phyloP scores from a whole-genome alignment of 2,888 invertebrate species.

The Bursaphelenchus okinawaensis region DNA sequence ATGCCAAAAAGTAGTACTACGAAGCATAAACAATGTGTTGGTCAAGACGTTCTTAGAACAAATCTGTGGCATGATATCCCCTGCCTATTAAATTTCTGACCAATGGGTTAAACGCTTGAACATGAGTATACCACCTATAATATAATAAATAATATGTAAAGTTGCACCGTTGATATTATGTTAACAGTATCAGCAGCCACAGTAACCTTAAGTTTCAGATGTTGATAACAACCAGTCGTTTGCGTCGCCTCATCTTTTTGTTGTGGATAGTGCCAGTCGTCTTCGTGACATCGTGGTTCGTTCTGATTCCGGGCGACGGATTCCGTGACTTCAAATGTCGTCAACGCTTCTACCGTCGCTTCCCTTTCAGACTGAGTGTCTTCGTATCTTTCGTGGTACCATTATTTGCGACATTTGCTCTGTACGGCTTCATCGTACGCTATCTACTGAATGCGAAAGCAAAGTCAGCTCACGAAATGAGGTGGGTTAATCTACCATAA shows the following conservation, averaged over 20 bases:
- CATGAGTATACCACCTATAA: no score
- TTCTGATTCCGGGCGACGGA: slow-evolving; percentile 39
- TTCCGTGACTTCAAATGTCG: slow-evolving; percentile 38
- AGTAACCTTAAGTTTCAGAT: slow-evolving; percentile 38
- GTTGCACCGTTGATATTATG: no score
- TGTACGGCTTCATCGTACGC: slow-evolving; percentile 37
- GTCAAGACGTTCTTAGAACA: no score
- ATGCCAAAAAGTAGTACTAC: no score
- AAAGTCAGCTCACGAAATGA: slow-evolving; percentile 36
- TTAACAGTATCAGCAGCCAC: no score
- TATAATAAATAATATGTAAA: no score
- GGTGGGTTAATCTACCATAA: slow-evolving; percentile 9
- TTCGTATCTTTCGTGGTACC: slow-evolving; percentile 52
- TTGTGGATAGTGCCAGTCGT: slow-evolving; percentile 47
- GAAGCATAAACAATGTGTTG: no score
- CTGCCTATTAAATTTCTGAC: no score
- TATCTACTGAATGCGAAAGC: slow-evolving; percentile 50
- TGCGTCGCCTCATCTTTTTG: slow-evolving; percentile 37
- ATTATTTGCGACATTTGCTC: slow-evolving; percentile 42
- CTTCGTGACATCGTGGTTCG: slow-evolving; percentile 43
- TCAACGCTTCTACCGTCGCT: slow-evolving; percentile 44
- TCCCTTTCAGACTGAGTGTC: slow-evolving; percentile 44
- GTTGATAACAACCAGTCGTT: slow-evolving; percentile 48
- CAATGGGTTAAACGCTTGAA: no score
- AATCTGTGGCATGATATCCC: no score